Conservation (phyloP, 1,140 invertebrate species). For the Drosophila bocqueti region DNA sequence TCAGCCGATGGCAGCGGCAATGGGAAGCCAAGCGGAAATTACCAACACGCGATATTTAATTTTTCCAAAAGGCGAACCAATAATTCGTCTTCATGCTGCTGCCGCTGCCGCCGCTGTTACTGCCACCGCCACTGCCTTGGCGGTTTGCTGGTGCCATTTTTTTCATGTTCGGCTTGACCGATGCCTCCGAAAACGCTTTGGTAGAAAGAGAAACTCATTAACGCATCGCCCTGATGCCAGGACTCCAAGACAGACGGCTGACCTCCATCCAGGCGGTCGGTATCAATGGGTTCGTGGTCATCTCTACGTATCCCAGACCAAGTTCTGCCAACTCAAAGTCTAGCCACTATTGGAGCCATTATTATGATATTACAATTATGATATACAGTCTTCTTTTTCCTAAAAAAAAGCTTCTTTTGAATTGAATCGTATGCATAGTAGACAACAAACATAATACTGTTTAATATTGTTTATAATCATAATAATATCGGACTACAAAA, state of each 20-base stretch:
- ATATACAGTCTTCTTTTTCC: background rate
- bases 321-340: background rate
- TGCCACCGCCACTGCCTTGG: slow-evolving; percentile 14
- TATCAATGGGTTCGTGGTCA: background rate
- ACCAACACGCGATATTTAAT: slow-evolving; percentile 83
- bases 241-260: slow-evolving; percentile 18
- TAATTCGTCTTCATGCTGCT: slow-evolving; percentile 73
- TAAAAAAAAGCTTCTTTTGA: background rate
- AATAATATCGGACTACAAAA: background rate
- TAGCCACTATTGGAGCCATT: background rate
- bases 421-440: background rate
- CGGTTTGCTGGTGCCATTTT: slow-evolving; percentile 31
- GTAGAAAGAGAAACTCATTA: slow-evolving; percentile 38
- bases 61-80: slow-evolving; percentile 80
- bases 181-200: slow-evolving; percentile 40
- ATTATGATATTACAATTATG: background rate
- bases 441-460: background rate
- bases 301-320: background rate
- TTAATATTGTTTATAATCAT: background rate
- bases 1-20: slow-evolving; percentile 78
- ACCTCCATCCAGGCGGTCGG: slow-evolving; percentile 16
- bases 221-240: slow-evolving; percentile 38
- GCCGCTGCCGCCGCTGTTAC: slow-evolving; percentile 36
- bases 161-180: slow-evolving; percentile 30
- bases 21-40: slow-evolving; percentile 81